Base-by-base conservation (phyloP, 2,888 invertebrate genomes). In the Nomada ferruginata region DNA sequence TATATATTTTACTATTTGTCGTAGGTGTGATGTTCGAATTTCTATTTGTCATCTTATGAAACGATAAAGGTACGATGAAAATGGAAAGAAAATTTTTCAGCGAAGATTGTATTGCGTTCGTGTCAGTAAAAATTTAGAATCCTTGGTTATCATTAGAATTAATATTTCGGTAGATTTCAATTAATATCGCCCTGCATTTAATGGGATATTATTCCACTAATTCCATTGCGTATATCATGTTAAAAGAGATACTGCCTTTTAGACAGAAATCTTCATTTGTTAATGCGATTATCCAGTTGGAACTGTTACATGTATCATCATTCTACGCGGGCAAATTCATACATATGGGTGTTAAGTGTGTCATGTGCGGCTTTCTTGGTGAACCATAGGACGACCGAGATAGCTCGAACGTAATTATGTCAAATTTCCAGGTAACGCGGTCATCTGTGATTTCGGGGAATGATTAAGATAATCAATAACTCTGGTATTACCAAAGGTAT, bases 381-480 rank as follows among this genome's bases (percentile, higher is more conserved):
- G 73, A 66, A 73, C 73, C 73, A 47, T 73, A 73, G 73, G 65
- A 59, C 66, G 76, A 63, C 76, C 76, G 76, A 76, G 72, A 76
- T 76, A 76, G 71, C 76, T 71, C 72, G 71, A 61, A 55, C 76
- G 76, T 71, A 76, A 76, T 76, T 71, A 76, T 76, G 76, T 76
- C 71, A 71, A 76, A 76, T 76, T 76, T 76, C 76, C 72, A 76
- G 76, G 76, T 71, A 71, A 63, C 72, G 61, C 7, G 76, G 71
- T 29, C 47, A 71, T 71, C 76, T 71, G 76, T 29, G 71, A 76
- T 61, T 76, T 76, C 71, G 53, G 29, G 18, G 20, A 63, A 71
- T 76, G 61, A 76, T 76, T 76, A 76, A 71, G 76, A 76, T 76
- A 76, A 76, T 76, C 76, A n/a, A 76, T 76, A 76, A 71, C 61